Evolutionary conservation across 2,888 invertebrate species (phyloP).

Genomic region (Ernsta delagoae): DNA sequence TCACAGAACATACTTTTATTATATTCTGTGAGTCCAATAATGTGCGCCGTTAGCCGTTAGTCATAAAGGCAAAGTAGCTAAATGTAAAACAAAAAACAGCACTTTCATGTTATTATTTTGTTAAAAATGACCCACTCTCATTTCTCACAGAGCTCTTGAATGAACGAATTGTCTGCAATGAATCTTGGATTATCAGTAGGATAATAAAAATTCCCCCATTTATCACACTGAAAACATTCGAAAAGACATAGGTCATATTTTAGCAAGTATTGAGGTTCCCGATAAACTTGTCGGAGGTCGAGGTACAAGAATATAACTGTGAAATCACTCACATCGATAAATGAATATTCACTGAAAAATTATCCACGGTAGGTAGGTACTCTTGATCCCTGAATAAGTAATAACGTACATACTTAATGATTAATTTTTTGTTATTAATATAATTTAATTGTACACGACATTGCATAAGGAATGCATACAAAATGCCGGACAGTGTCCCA

Average conservation of each 20-base stretch:
- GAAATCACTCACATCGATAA: constrained; percentile 20
- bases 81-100: too few relatives aligned
- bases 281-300: constrained; percentile 24
- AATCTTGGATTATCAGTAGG: constrained; percentile 3
- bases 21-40: too few relatives aligned
- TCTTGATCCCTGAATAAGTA: constrained; percentile 19
- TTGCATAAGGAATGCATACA: too few relatives aligned
- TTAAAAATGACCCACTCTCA: too few relatives aligned
- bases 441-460: too few relatives aligned
- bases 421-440: too few relatives aligned
- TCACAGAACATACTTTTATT: too few relatives aligned
- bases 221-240: constrained; percentile 30
- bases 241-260: constrained; percentile 33
- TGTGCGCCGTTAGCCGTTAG: too few relatives aligned
- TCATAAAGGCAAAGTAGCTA: too few relatives aligned
- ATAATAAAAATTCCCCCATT: constrained; percentile 17
- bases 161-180: background rate
- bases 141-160: background rate
- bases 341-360: constrained; percentile 28
- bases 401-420: too few relatives aligned
- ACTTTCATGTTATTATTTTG: too few relatives aligned
- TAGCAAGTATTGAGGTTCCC: constrained; percentile 27
- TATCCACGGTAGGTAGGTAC: background rate
- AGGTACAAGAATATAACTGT: constrained; percentile 26
- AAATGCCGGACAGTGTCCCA: too few relatives aligned